Evolutionary conservation across 2,797 vertebrate genomes (phyloP).

Genomic region (Menidia menidia): DNA sequence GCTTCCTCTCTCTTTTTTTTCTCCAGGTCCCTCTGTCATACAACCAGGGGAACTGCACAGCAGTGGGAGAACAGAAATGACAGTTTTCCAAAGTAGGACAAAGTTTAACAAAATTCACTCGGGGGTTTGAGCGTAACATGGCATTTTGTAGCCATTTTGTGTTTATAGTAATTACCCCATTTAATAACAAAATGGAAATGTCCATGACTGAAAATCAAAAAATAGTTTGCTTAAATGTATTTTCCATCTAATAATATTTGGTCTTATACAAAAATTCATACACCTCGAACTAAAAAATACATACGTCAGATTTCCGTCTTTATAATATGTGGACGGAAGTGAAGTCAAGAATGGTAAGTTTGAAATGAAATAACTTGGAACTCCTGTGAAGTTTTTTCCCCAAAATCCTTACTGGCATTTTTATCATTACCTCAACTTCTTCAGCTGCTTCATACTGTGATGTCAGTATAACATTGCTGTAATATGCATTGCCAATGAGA

Average conservation of each 20-base stretch:
- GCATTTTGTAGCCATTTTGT: constrained; percentile 41
- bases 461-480: neutral
- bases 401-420: neutral
- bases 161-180: constrained; percentile 30
- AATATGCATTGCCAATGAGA: neutral
- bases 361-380: no score
- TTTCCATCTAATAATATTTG: no score
- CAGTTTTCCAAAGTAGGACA: constrained; percentile 68
- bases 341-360: neutral
- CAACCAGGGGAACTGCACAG: constrained; percentile 38
- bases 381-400: neutral
- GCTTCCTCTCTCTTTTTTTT: constrained; percentile 49
- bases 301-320: neutral
- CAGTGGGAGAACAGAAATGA: constrained; percentile 48
- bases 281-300: constrained; percentile 52
- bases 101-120: constrained; percentile 64
- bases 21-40: constrained; percentile 72
- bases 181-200: constrained; percentile 16
- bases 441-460: neutral
- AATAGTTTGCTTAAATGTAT: constrained; percentile 11
- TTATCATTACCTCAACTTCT: neutral
- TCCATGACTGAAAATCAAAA: constrained; percentile 37
- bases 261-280: constrained; percentile 28
- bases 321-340: constrained; percentile 8
- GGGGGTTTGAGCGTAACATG: constrained; percentile 58